These are phyloP conservation scores for Tetranychus truncatus DNA, from an alignment of 2,888 invertebrate species.

Conservation along the genomic window DNA sequence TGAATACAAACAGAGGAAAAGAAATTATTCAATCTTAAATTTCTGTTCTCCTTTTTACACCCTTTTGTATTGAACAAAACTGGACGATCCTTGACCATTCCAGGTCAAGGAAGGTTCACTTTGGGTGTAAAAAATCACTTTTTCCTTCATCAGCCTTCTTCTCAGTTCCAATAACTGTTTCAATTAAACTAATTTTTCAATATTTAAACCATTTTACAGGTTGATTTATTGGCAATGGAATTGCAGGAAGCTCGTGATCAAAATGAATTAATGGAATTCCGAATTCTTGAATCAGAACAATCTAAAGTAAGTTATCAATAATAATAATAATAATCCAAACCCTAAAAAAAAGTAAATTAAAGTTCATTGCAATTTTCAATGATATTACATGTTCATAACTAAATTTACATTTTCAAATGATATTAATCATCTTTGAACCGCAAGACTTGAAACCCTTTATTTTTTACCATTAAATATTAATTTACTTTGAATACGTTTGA, in stretches of 20 bases:
- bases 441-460: too few species aligned
- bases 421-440: too few species aligned
- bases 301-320: constrained; percentile 17
- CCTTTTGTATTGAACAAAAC: too few species aligned
- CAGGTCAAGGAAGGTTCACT: too few species aligned
- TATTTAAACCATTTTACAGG: constrained; percentile 9
- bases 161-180: neutral
- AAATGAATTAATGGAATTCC: constrained; percentile 59
- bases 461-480: too few species aligned
- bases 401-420: too few species aligned
- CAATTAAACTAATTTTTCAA: neutral
- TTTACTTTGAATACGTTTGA: too few species aligned
- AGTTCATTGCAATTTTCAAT: constrained; percentile 4
- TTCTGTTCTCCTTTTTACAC: too few species aligned
- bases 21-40: too few species aligned
- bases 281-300: constrained; percentile 50
- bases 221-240: constrained; percentile 33
- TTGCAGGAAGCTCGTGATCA: constrained; percentile 55
- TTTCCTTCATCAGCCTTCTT: neutral
- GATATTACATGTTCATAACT: too few species aligned
- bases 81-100: too few species aligned
- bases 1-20: too few species aligned
- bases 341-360: neutral
- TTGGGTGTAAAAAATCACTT: neutral
- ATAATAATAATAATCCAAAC: neutral